Evolutionary conservation across 1,140 invertebrate species (phyloP), one percentile per base, ranked within the genome.

Genomic region (Drosophila sp.): DNA sequence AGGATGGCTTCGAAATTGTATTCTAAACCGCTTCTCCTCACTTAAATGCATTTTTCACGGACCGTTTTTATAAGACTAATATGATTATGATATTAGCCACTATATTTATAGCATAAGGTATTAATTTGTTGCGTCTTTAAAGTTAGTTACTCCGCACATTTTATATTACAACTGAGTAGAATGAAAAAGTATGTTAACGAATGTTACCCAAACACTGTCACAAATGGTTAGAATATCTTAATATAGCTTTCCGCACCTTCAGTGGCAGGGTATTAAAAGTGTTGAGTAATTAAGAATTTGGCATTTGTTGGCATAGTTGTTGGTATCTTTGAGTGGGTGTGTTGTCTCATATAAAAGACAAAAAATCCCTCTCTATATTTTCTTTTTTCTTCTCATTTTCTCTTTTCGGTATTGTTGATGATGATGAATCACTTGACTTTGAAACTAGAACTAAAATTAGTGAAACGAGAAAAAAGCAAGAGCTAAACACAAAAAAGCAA

Each of bases 391-490:
- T 55, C 32, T 41, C 44, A 29, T 55, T 55, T 66, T 68, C 33
- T 66, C 38, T 62, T 75, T 70, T 60, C 54, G 63, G 66, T 63
- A 35, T 56, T 70, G 65, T 67, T 69, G 69, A 65, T 32, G 66
- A 40, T 56, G 63, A 69, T 71, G 66, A 86, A 71, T 87, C 83
- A 87, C 83, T 77, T 89, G 83, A 89, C 83, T 87, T 87, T 87
- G 83, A 76, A 76, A 86, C 64, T 72, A 68, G 78, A 91, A 90
- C 90, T 91, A 91, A 91, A 91, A 76, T 89, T 91, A 91, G 85
- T 86, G 44, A 66, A 84, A 67, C 64, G 73, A 69, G 56, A 60
- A 38, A 65, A 44, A 65, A 68, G 72, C 41, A 70, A 66, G 25
- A 67, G 32, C 70, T 79, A 70, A 54, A n/a, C 32, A 68, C 30